Conservation (phyloP, 2,113 vertebrate species). For the Neotoma lepida region DNA sequence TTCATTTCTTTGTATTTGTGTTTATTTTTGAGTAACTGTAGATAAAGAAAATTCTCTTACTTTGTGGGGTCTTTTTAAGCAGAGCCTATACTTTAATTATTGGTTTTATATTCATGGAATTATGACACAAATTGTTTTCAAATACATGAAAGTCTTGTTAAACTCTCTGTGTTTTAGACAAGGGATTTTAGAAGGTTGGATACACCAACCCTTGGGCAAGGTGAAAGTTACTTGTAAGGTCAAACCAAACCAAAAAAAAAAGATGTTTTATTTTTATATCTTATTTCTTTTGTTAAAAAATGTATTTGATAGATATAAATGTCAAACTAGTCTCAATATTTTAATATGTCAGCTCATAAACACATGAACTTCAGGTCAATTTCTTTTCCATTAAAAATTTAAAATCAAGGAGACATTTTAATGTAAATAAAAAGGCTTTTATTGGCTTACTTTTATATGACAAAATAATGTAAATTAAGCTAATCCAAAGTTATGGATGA, state of each 20-base stretch:
- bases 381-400: not conserved
- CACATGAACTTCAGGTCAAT: not conserved
- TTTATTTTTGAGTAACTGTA: not conserved
- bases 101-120: conserved; percentile 25
- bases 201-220: not conserved
- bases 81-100: not conserved
- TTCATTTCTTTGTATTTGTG: not conserved
- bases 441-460: not conserved
- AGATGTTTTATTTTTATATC: not conserved
- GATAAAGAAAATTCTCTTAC: conserved; percentile 1
- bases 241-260: conserved; percentile 30
- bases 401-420: not conserved
- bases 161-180: not conserved
- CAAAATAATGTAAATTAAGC: conserved; percentile 9
- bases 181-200: not conserved
- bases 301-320: conserved; percentile 35
- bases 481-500: not conserved
- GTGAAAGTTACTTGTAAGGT: conserved; percentile 25
- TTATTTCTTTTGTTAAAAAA: not conserved
- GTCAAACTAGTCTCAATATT: not conserved
- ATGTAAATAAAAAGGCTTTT: conserved; percentile 14
- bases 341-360: not conserved
- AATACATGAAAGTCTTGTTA: not conserved
- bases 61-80: not conserved
- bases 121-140: not conserved